Evolutionary conservation across 2,888 invertebrate genomes (phyloP).

Genomic region (Agonopterix arenella): DNA sequence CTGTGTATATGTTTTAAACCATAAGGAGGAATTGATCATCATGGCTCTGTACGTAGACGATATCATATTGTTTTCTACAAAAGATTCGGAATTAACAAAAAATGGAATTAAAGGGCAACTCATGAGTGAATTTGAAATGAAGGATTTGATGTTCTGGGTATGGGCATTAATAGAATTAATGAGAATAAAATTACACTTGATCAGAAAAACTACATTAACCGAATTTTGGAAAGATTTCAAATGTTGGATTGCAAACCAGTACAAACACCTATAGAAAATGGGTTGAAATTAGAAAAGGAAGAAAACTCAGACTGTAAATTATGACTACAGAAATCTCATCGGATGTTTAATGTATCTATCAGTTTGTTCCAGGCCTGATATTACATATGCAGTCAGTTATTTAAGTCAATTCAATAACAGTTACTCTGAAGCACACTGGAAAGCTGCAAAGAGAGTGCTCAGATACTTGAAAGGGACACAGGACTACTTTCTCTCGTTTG

Average conservation of each 20-base stretch:
- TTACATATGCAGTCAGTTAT: background rate
- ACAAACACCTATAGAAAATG: background rate
- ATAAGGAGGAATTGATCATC: background rate
- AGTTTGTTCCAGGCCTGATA: constrained; percentile 3
- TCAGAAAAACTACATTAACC: background rate
- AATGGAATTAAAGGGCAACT: background rate
- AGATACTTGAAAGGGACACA: constrained; percentile 3
- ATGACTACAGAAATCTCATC: background rate
- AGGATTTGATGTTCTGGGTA: background rate
- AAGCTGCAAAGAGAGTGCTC: constrained; percentile 1
- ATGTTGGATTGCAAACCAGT: background rate
- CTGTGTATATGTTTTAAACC: background rate
- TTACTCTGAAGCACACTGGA: background rate
- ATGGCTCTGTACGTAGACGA: background rate
- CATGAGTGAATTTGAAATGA: constrained; percentile 1
- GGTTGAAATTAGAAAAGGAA: background rate
- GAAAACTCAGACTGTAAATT: background rate
- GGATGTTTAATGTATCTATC: constrained; percentile 4
- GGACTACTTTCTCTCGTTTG: background rate
- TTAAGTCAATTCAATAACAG: constrained; percentile 2
- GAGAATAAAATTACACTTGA: background rate
- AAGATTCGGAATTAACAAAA: background rate
- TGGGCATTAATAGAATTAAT: background rate
- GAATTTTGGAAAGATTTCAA: background rate
- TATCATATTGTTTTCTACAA: background rate